Percentiles rank a stretch among this genome's conserved stretches.
Conservation (phyloP, 2,113 vertebrate genomes). For the Mandrillus leucophaeus region DNA sequence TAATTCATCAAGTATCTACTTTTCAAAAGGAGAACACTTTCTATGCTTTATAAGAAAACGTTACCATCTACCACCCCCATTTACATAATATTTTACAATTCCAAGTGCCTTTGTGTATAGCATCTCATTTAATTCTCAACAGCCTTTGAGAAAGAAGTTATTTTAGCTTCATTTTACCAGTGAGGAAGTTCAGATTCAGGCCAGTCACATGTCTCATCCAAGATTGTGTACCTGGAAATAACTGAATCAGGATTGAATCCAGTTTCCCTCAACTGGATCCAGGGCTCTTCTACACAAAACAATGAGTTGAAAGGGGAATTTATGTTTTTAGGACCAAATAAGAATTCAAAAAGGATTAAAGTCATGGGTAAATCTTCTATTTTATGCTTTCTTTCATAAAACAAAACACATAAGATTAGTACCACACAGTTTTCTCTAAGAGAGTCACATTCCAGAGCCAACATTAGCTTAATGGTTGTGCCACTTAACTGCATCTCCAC, state of each 20-base stretch:
- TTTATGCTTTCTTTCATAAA: background rate
- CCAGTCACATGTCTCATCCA: background rate
- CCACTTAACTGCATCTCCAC: background rate
- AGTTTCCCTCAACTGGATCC: too few relatives aligned
- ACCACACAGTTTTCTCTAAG: background rate
- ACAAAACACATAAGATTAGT: background rate
- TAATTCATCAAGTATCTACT: background rate
- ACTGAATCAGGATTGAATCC: background rate
- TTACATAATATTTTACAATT: background rate
- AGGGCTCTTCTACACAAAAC: background rate
- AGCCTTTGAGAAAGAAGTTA: background rate
- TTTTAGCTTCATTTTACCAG: background rate
- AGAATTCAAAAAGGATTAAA: background rate
- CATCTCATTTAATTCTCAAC: background rate
- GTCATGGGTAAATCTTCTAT: background rate
- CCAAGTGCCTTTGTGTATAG: background rate
- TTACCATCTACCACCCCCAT: background rate
- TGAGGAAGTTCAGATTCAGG: background rate
- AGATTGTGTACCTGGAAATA: background rate
- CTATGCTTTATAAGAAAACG: background rate
- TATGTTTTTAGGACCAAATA: background rate
- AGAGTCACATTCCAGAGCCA: background rate
- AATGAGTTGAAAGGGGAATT: background rate
- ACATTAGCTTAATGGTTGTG: background rate
- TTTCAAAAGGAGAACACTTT: background rate